Evolutionary conservation across 2,888 invertebrate species (phyloP).

Genomic region (Philopedon plagiatum): DNA sequence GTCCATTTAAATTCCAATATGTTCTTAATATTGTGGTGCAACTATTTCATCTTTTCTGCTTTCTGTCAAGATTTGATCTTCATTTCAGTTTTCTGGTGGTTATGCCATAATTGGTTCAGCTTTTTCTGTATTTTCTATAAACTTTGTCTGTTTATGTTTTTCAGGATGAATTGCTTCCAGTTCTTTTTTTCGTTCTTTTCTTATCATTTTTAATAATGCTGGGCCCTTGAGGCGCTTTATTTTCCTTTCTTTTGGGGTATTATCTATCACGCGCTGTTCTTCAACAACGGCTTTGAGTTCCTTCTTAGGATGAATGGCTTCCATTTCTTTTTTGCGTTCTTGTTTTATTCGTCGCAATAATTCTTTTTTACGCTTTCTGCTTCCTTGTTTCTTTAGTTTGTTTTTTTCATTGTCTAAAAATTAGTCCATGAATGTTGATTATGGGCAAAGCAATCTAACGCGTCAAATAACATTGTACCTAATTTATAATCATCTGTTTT

Average conservation of each 20-base stretch:
- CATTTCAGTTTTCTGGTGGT: neutral
- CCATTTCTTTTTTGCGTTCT: conserved; percentile 39
- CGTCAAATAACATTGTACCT: no score
- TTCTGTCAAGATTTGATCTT: neutral
- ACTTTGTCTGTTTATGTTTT: neutral
- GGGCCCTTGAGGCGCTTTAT: neutral
- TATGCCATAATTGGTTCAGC: neutral
- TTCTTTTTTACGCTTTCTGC: no score
- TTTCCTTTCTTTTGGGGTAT: neutral
- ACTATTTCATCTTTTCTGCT: neutral
- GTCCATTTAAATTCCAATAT: no score
- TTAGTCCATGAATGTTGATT: no score
- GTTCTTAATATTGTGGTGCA: neutral
- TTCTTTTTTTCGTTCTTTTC: conserved; percentile 42
- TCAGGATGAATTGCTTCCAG: conserved; percentile 42
- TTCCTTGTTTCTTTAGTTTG: neutral
- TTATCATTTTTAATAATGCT: conserved; percentile 32
- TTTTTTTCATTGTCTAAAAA: neutral
- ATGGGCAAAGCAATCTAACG: no score
- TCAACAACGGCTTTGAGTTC: neutral
- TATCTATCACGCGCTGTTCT: neutral
- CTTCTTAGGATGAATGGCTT: conserved; percentile 37
- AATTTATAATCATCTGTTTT: no score
- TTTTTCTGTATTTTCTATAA: neutral
- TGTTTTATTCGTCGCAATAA: conserved; percentile 35